Evolutionary conservation across 2,113 vertebrate species (phyloP).

Genomic region (Vombatus ursinus): DNA sequence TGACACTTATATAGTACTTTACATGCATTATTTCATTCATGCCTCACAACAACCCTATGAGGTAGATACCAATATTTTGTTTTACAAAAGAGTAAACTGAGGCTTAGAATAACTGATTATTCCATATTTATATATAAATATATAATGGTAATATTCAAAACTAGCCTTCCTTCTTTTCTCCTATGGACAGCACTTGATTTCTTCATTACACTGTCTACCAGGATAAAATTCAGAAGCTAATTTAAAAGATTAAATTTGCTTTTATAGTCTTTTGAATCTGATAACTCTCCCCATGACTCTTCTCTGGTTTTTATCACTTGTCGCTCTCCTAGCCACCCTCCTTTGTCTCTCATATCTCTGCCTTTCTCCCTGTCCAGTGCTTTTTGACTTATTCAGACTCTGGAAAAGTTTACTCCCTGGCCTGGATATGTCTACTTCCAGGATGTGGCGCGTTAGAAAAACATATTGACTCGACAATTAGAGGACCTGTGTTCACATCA

Average conservation of each 20-base stretch:
- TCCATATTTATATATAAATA: background rate
- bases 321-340: background rate
- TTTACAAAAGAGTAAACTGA: background rate
- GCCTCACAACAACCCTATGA: background rate
- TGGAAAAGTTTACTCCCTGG: background rate
- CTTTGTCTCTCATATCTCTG: background rate
- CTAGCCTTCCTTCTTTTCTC: background rate
- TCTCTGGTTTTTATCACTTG: background rate
- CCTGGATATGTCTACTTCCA: background rate
- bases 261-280: background rate
- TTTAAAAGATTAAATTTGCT: background rate
- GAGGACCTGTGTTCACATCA: background rate
- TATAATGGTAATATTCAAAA: background rate
- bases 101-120: background rate
- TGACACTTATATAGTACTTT: background rate
- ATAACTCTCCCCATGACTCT: background rate
- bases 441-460: background rate
- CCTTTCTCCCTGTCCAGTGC: background rate
- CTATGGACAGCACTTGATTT: background rate
- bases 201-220: background rate
- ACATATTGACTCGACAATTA: background rate
- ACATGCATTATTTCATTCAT: background rate
- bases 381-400: background rate
- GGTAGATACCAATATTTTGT: background rate
- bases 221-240: background rate